Evolutionary conservation across 2,888 invertebrate genomes (phyloP), one percentile per base, ranked within the genome.

Genomic region (Aproaerema taeniolella): DNA sequence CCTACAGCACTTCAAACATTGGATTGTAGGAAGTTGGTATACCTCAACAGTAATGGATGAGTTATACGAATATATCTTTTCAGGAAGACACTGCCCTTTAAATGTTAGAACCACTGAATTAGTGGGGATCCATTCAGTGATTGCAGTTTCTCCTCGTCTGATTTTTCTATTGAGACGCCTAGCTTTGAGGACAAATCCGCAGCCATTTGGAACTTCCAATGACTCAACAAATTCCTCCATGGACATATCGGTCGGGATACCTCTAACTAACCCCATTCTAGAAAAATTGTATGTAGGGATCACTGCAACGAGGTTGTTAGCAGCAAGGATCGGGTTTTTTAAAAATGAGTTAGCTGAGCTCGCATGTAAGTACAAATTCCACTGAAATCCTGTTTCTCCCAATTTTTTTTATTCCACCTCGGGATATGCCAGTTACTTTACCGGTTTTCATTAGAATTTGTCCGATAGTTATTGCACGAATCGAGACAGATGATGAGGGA

Each of bases 1-100:
- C 1, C 48, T 31, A 13, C 52, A 54, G 25, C 53, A 57, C 2
- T 41, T 45, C 0, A 30, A 9, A 16, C 45, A 48, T 17, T 42
- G 43, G 2, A 46, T 49, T 1, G 45, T 44, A 1, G 50, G 47
- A 1, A 48, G 16, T 2, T 16, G 20, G 17, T 41, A 43, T 2
- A 2, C 12, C 11, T 40, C 41, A 3, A 45, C 40, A 1, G 39
- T 39, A 0, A 43, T 24, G n/a, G 39, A 38, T 8, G 36, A 33
- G 7, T 41, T 30, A 14, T 30, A 45, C 0, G 28, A 31, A 16
- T 36, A 43, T 1, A 45, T 26, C 1, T 33, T 9, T 11, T 34
- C 15, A 5, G 41, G 39, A 1, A 47, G 20, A 1, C 11, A 33
- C 28, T 43, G 45, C 0, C 47, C 44, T 2, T 14, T 7, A 11